Percentiles rank a stretch among this genome's conserved stretches.
Evolutionary conservation across 2,113 vertebrate species (phyloP).

Genomic region (Psittacus erithacus): DNA sequence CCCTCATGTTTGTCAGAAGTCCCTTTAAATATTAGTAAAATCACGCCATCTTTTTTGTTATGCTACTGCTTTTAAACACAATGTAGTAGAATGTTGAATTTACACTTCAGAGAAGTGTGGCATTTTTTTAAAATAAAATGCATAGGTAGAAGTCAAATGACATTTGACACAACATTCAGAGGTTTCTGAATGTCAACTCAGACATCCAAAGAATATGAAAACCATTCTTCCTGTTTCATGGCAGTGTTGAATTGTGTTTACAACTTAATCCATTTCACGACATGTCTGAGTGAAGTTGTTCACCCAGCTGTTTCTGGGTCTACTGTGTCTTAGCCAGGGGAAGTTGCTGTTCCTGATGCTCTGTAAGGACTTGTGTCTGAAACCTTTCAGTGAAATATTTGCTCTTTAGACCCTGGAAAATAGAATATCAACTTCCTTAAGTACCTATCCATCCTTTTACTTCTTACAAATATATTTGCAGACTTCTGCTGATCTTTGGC

Average conservation of each 20-base stretch:
- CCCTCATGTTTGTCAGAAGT: not conserved
- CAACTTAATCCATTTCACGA: not conserved
- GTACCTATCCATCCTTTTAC: not conserved
- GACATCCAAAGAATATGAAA: not conserved
- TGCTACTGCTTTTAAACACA: not conserved
- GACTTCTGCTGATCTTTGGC: not conserved
- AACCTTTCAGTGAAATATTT: not conserved
- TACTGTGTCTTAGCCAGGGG: not conserved
- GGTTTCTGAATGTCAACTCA: not conserved
- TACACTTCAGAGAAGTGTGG: not conserved
- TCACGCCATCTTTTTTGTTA: not conserved
- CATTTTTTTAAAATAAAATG: not conserved
- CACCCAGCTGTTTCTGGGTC: not conserved
- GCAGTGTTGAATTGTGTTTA: not conserved
- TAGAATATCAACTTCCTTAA: not conserved
- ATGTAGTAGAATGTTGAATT: not conserved
- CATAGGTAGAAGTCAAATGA: fast-evolving
- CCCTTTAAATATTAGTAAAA: not conserved
- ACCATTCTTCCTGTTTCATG: not conserved
- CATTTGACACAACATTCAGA: no score
- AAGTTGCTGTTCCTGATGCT: not conserved
- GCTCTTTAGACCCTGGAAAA: not conserved
- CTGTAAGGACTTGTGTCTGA: not conserved
- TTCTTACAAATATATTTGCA: not conserved
- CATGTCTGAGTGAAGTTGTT: not conserved